phyloP scores from a whole-genome alignment of 2,888 invertebrate genomes.

The Megalurothrips usitatus region DNA sequence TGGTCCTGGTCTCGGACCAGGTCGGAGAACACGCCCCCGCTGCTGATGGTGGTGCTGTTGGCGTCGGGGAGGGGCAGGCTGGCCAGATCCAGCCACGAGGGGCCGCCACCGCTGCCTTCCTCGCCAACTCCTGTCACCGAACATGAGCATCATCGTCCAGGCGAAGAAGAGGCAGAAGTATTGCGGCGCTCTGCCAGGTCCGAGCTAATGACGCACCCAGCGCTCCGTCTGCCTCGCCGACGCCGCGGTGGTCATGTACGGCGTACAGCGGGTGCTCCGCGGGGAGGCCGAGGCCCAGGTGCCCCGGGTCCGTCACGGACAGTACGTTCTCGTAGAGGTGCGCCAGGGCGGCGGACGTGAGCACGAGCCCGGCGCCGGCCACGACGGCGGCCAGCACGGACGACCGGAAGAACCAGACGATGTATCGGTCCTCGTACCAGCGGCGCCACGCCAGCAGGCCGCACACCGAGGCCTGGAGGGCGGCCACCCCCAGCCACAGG shows the following conservation, averaged over 20 bases:
- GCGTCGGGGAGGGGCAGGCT: not conserved
- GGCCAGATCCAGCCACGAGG: constrained; percentile 34
- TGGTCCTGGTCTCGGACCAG: constrained; percentile 15
- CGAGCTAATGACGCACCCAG: too few species aligned
- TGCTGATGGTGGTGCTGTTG: constrained; percentile 24
- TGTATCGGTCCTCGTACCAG: constrained; percentile 65
- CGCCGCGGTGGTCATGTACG: not conserved
- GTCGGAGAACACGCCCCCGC: constrained; percentile 1
- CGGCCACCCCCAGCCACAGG: constrained; percentile 40
- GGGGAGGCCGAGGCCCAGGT: not conserved
- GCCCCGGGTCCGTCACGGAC: constrained; percentile 28
- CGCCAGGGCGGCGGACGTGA: constrained; percentile 48
- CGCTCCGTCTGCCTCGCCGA: too few species aligned
- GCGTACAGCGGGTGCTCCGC: not conserved
- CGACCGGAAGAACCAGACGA: constrained; percentile 57
- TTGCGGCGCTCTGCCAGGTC: too few species aligned
- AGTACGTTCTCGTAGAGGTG: constrained; percentile 34
- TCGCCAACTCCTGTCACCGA: not conserved
- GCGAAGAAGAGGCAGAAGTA: too few species aligned
- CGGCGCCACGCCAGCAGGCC: constrained; percentile 59
- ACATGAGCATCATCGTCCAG: too few species aligned
- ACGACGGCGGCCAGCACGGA: constrained; percentile 54
- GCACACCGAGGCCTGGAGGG: constrained; percentile 43
- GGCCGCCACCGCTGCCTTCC: constrained; percentile 37
- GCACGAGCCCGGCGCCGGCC: constrained; percentile 50